phyloP scores from a whole-genome alignment of 1,140 invertebrate genomes.

The Cherax quadricarinatus region DNA sequence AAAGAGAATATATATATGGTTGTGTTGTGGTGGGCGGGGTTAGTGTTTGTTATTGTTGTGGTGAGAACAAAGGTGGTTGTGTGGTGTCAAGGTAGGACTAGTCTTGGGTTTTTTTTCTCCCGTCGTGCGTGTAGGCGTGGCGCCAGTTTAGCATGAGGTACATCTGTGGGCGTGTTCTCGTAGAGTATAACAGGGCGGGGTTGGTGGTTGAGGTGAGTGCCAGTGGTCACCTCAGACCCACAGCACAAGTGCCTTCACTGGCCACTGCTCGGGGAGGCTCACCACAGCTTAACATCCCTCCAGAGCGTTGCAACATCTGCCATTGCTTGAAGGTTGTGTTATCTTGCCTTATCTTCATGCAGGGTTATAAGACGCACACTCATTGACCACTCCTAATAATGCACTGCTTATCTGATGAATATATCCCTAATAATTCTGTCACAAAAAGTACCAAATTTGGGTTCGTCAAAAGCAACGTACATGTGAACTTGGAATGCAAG shows the following conservation, averaged over 20 bases:
- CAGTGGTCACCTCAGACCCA: constrained; percentile 39
- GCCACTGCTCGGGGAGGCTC: constrained; percentile 3
- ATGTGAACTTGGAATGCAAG: constrained; percentile 66
- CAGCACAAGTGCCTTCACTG: constrained; percentile 49
- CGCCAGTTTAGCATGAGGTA: background rate
- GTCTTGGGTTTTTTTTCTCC: background rate
- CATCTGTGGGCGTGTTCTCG: constrained; percentile 38
- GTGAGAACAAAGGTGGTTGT: constrained; percentile 37
- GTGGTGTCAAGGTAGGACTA: background rate
- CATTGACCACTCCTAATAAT: constrained; percentile 50
- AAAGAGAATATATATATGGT: background rate
- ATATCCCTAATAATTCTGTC: constrained; percentile 66
- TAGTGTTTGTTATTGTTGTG: constrained; percentile 58
- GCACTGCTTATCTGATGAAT: constrained; percentile 60
- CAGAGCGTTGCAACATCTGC: constrained; percentile 2
- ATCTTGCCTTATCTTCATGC: constrained; percentile 2
- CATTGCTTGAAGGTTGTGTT: constrained; percentile 7
- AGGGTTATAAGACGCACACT: constrained; percentile 11
- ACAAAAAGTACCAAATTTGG: constrained; percentile 66
- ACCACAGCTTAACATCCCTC: background rate
- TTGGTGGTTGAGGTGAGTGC: constrained; percentile 44
- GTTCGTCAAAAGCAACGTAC: constrained; percentile 65
- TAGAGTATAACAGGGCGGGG: constrained; percentile 43
- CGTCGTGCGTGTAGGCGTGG: constrained; percentile 30
- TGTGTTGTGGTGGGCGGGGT: constrained; percentile 44